Evolutionary conservation across 2,113 vertebrate species (phyloP).

Genomic region (Lates calcarifer): DNA sequence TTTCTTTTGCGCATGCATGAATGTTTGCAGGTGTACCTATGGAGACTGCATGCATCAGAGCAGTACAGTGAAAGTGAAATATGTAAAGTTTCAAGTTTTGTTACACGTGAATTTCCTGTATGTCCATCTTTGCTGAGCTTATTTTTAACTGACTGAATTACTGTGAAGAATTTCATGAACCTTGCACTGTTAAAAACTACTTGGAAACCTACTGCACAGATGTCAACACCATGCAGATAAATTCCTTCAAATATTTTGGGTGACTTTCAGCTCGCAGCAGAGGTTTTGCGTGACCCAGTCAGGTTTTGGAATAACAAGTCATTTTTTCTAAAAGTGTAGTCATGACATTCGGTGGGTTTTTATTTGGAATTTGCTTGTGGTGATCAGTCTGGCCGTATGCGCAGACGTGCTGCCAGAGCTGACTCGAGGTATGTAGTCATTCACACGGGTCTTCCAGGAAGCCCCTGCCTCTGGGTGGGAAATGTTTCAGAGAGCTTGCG

Average conservation of each 20-base stretch:
- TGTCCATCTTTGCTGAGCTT: background rate
- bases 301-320: background rate
- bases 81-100: background rate
- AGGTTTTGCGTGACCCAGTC: background rate
- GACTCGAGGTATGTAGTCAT: background rate
- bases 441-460: conserved; percentile 56
- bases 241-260: background rate
- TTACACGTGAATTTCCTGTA: background rate
- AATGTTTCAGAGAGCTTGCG: conserved; percentile 8
- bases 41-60: background rate
- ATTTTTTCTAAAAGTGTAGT: background rate
- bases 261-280: background rate
- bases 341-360: background rate
- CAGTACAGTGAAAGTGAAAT: background rate
- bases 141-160: background rate
- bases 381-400: background rate
- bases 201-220: background rate
- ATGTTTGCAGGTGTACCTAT: background rate
- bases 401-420: background rate
- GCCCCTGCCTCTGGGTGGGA: background rate
- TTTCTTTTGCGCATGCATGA: background rate
- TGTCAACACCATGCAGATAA: background rate
- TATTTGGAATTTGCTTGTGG: conserved; percentile 33
- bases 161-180: background rate
- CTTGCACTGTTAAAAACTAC: background rate